A percentile compares a stretch with the other conserved stretches of the same genome.
These are phyloP conservation scores for Creontiades dilutus DNA, from an alignment of 2,888 invertebrate genomes.

Conservation along the genomic window DNA sequence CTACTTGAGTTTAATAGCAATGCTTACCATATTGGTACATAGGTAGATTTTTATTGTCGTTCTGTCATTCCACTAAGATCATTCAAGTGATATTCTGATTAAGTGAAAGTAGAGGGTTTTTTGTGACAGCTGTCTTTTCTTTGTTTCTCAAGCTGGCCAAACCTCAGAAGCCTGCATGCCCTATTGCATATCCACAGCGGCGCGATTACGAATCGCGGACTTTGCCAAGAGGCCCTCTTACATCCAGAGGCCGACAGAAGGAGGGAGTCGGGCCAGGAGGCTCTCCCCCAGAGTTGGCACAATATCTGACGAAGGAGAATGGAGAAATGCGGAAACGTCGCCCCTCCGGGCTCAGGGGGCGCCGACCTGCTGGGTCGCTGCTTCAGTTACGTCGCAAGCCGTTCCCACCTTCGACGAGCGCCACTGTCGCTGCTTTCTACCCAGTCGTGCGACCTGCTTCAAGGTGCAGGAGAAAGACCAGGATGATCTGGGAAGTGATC, in stretches of 20 bases:
- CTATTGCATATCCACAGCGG: neutral
- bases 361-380: slow-evolving; percentile 22
- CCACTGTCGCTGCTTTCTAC: slow-evolving; percentile 27
- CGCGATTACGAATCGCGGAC: slow-evolving; percentile 10
- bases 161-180: slow-evolving; percentile 30
- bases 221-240: slow-evolving; percentile 30
- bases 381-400: neutral
- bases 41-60: too few relatives aligned
- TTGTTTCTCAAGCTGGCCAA: slow-evolving; percentile 25
- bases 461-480: neutral
- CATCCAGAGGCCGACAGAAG: neutral
- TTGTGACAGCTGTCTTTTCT: neutral
- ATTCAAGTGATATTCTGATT: too few relatives aligned
- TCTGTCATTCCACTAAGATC: too few relatives aligned
- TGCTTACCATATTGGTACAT: too few relatives aligned
- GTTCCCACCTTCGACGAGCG: neutral
- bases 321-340: slow-evolving; percentile 33
- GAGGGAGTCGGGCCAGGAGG: too few relatives aligned
- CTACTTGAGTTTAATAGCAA: too few relatives aligned
- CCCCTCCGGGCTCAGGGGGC: neutral
- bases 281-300: neutral
- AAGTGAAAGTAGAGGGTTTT: neutral
- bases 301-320: slow-evolving; percentile 11
- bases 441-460: slow-evolving; percentile 4
- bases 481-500: neutral